phyloP scores from a whole-genome alignment of 1,140 invertebrate genomes.

The Wasmannia auropunctata region DNA sequence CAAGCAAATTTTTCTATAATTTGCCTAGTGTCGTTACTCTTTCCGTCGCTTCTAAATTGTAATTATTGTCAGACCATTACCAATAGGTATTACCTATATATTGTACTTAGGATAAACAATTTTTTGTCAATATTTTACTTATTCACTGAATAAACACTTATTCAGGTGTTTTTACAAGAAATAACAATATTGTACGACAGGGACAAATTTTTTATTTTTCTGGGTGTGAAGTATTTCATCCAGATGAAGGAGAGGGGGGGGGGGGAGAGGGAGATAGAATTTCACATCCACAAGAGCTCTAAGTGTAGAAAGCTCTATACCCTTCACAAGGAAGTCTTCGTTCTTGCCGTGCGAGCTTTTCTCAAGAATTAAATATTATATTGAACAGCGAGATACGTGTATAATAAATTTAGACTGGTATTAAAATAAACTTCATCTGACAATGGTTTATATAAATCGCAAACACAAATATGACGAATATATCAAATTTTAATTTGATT shows the following conservation, averaged over 20 bases:
- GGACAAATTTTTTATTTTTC: too few species aligned
- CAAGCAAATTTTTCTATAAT: constrained; percentile 58
- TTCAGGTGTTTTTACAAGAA: neutral
- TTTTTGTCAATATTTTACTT: neutral
- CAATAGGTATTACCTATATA: neutral
- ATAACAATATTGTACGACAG: neutral
- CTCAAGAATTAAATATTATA: neutral
- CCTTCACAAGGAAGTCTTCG: too few species aligned
- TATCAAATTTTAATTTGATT: neutral
- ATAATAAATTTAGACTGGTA: neutral
- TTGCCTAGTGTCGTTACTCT: constrained; percentile 1
- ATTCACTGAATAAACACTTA: neutral
- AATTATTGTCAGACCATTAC: neutral
- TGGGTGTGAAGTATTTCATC: too few species aligned
- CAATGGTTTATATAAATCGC: neutral
- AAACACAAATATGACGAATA: neutral
- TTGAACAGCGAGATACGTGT: neutral
- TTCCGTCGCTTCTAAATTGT: neutral
- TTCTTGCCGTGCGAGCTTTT: neutral
- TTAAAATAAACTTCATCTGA: neutral
- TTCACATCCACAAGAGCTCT: too few species aligned
- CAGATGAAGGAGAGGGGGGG: too few species aligned
- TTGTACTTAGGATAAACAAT: neutral
- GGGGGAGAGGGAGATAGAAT: too few species aligned
- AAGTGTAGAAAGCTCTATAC: too few species aligned